Conservation (phyloP, 2,797 vertebrate genomes). For the Coregonus suidteri region DNA sequence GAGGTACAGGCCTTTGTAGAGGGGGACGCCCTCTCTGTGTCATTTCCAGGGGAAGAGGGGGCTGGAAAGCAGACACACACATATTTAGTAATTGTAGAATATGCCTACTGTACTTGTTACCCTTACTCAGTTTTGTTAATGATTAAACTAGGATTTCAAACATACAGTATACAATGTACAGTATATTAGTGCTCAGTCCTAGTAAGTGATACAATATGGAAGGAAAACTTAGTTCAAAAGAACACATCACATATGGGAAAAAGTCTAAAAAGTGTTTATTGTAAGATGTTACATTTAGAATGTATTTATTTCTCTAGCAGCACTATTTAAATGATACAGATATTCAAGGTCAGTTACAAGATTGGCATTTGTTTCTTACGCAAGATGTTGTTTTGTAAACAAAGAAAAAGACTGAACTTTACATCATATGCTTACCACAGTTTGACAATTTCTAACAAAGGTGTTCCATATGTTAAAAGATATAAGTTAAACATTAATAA, state of each 20-base stretch:
- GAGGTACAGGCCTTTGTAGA: too few species aligned
- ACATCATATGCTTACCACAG: slow-evolving; percentile 61
- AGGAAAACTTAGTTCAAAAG: slow-evolving; percentile 48
- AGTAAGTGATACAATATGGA: too few species aligned
- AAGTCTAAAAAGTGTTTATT: slow-evolving; percentile 80
- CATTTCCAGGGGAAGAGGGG: too few species aligned
- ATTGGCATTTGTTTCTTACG: slow-evolving; percentile 61
- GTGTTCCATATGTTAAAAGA: slow-evolving; percentile 26
- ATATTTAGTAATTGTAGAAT: too few species aligned
- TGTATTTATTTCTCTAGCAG: slow-evolving; percentile 75
- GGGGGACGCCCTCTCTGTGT: too few species aligned
- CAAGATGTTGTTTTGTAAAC: slow-evolving; percentile 71
- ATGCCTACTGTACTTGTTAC: too few species aligned
- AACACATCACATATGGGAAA: slow-evolving; percentile 66
- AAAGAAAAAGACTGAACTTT: slow-evolving; percentile 65
- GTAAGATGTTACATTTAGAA: slow-evolving; percentile 76
- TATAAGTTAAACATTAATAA: slow-evolving; percentile 29
- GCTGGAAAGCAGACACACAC: too few species aligned
- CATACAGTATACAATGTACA: too few species aligned
- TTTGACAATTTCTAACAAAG: slow-evolving; percentile 41
- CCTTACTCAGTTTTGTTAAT: too few species aligned
- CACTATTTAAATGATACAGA: slow-evolving; percentile 76
- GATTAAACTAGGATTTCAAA: too few species aligned
- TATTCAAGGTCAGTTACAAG: slow-evolving; percentile 76
- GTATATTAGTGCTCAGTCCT: too few species aligned